Percentiles rank a stretch among this genome's conserved stretches.
phyloP scores from a whole-genome alignment of 2,113 vertebrate species.

The Recurvirostra avosetta region DNA sequence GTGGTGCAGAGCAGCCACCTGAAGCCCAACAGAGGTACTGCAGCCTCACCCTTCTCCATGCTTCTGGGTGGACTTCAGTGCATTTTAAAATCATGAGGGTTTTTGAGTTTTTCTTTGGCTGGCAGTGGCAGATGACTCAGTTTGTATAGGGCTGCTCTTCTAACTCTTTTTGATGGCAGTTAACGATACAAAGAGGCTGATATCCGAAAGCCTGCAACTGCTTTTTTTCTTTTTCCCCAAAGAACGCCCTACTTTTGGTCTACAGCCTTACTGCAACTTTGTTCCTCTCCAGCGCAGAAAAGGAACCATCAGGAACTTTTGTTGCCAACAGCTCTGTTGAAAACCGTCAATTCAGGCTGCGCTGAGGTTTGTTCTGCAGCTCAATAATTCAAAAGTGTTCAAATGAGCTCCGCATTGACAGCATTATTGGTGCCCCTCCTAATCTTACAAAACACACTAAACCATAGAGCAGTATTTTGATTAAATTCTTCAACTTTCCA shows the following conservation, averaged over 20 bases:
- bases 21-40: background rate
- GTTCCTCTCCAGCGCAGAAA: background rate
- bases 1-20: background rate
- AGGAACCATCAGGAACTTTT: background rate
- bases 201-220: background rate
- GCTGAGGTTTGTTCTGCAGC: slow-evolving; percentile 25
- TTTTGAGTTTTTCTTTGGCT: background rate
- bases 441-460: slow-evolving; percentile 42
- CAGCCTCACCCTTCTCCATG: background rate
- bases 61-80: rapidly evolving
- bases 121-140: no score
- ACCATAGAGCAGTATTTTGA: slow-evolving; percentile 45
- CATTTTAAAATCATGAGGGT: rapidly evolving
- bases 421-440: slow-evolving; percentile 34
- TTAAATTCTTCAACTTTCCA: slow-evolving; percentile 55
- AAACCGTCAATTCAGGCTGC: background rate
- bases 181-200: rapidly evolving
- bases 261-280: background rate
- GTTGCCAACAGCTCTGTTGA: background rate
- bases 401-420: slow-evolving; percentile 22
- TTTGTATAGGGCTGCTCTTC: background rate
- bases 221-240: rapidly evolving
- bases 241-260: background rate
- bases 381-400: slow-evolving; percentile 40
- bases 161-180: background rate